Base-by-base conservation (phyloP, 2,113 vertebrate species). In the Phocoena phocoena region DNA sequence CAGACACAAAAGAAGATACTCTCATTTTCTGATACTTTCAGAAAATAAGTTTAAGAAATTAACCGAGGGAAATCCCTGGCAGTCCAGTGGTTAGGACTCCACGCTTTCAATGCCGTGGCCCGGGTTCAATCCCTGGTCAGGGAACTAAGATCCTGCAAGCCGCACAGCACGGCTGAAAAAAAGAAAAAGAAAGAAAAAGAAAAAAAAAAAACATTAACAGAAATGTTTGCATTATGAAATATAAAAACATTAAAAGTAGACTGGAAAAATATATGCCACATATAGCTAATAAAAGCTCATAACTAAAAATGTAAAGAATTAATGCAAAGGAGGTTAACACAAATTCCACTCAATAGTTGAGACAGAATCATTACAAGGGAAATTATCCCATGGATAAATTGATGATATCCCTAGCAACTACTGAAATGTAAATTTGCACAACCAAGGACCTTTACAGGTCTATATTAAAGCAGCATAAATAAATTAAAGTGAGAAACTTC, bases 121-220 rank as follows among this genome's bases (percentile, higher is more conserved):
- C 3, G 1, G 60, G 60, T 62, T 26, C 60, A 62, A 25, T 62
- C 23, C 23, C 60, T 62, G 60, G 60, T 62, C 60, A 10, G 23
- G 23, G 60, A 62, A 10, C 60, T 26, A 62, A 26, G 21, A 25
- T 62, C 60, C 44, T 44, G 28, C 47, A 76, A 76, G 44, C 41
- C 4, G 5, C 2, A 1, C 2, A 15, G 73, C 28, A 26, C 5
- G 4, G 28, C 26, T 31, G 15, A 47, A 5, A 74, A 31, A 47
- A 76, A 74, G 26, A 11, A 63, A 63, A 92, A 97, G 38, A 58
- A 92, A 97, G 58, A 74, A 47, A 47, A 76, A 47, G 15, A 8
- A 62, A 63, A 88, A 97, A 58, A n/a, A 97, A 58, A 20, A 92
- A 97, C 8, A 41, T 8, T 85, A 94, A 79, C 7, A 55, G 92